Conservation (phyloP, 1,140 invertebrate genomes). For the Drosophila pseudoananassae region DNA sequence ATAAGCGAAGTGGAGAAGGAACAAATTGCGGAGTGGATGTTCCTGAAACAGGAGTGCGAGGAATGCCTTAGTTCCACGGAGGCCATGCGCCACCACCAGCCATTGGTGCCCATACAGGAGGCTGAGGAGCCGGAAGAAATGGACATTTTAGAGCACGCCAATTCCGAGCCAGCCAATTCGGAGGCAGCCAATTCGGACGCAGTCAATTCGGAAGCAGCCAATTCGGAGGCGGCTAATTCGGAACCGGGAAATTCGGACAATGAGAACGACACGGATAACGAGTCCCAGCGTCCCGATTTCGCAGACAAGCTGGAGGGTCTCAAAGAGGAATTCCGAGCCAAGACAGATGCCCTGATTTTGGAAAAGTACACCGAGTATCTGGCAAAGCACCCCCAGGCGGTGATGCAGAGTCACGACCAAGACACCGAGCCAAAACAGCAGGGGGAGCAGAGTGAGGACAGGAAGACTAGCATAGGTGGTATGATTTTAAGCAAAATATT, state of each 20-base stretch:
- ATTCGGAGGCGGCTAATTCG: conserved; percentile 31
- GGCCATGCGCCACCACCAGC: conserved; percentile 84
- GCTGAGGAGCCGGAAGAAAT: conserved; percentile 86
- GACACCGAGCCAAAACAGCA: conserved; percentile 48
- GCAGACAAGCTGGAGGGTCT: conserved; percentile 88
- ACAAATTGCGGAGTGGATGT: conserved; percentile 93
- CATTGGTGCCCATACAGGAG: conserved; percentile 88
- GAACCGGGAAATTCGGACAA: conserved; percentile 86
- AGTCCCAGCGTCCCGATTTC: conserved; percentile 87
- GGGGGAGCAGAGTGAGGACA: conserved; percentile 60
- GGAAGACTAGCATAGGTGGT: conserved; percentile 62
- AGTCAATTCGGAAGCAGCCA: conserved; percentile 84
- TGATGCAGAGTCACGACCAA: conserved; percentile 74
- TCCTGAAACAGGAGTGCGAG: conserved; percentile 93
- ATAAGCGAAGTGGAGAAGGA: conserved; percentile 87
- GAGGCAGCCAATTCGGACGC: conserved; percentile 85
- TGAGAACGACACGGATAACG: conserved; percentile 87
- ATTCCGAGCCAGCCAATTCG: conserved; percentile 32
- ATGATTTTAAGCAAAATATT: background rate
- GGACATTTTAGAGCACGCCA: conserved; percentile 86
- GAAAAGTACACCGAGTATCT: conserved; percentile 86
- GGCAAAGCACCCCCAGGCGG: conserved; percentile 79
- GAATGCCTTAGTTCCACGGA: conserved; percentile 90
- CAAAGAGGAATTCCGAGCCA: conserved; percentile 89
- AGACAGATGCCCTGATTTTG: conserved; percentile 88